Base-by-base conservation (phyloP, 2,113 vertebrate genomes). In the Cervus canadensis region DNA sequence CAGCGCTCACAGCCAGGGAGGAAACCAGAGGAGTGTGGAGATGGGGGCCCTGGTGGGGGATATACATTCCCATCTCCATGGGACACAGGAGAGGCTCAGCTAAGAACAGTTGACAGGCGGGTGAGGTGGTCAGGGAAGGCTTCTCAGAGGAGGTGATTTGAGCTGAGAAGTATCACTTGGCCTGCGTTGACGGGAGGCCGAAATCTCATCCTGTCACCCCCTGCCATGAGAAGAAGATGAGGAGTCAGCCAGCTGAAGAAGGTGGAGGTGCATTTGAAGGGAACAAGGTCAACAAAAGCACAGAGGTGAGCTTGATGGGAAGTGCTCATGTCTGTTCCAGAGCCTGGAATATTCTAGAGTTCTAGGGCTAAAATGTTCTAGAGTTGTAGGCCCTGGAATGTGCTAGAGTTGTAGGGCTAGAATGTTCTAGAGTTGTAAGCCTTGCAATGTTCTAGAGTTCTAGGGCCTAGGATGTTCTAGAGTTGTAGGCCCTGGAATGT, bases 31-130 rank as follows among this genome's bases (percentile, higher is more conserved):
- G 43, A 56, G 21, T 33, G 9, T 5, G 3, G 71, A 60, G 11
- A 11, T 0, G 50, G 30, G 17, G 28, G 30, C 25, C 33, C 5
- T 7, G 11, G 3, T 3, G 25, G 16, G 0, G 2, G 52, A 4
- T 21, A 11, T 6, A 0, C 4, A 9, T 28, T 28, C 7, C 1
- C 2, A 0, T 45, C 25, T 71, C 62, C 26, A 3, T 3, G 25
- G 60, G 28, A 6, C 83, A n/a, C 12, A n/a, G 28, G 3, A 8
- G 23, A 60, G 71, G 87, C 43, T 50, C 43, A 36, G 50, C 25
- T 14, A 5, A 52, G 33, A 25, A n/a, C 6, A 1, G 36, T 8
- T 6, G 45, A 16, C 10, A n/a, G 3, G 5, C 3, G 14, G 56
- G 36, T 0, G 3, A 71, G 67, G 67, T n/a, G 14, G 81, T 43